Conservation (phyloP, 2,888 invertebrate genomes). For the Homarus gammarus region DNA sequence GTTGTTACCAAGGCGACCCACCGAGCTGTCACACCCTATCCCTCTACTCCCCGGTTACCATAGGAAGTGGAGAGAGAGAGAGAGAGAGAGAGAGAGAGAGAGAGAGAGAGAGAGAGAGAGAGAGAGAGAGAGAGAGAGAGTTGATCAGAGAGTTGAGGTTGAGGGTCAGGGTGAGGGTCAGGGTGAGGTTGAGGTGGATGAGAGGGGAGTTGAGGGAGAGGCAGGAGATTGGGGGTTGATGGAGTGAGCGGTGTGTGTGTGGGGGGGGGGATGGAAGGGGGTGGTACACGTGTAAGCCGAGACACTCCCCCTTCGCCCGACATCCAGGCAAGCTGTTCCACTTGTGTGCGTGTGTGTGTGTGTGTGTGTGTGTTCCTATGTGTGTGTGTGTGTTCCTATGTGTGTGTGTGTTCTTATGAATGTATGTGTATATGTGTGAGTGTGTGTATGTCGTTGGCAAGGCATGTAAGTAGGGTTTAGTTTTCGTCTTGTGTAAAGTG, state of each 20-base stretch:
- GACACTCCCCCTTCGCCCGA: background rate
- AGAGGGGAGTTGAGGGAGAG: background rate
- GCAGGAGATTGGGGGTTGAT: too few relatives aligned
- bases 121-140: background rate
- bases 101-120: conserved; percentile 26
- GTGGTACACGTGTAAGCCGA: background rate
- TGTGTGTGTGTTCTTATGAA: too few relatives aligned
- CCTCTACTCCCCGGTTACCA: background rate
- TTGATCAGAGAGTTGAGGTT: background rate
- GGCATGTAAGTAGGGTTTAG: background rate
- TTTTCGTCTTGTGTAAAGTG: too few relatives aligned
- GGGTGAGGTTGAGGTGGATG: too few relatives aligned
- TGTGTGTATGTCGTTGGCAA: background rate
- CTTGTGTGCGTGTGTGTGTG: too few relatives aligned
- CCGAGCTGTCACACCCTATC: too few relatives aligned
- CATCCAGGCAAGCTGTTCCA: background rate
- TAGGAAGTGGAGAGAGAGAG: background rate
- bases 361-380: too few relatives aligned
- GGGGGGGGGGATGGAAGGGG: background rate
- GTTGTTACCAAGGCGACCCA: too few relatives aligned
- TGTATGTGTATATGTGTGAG: too few relatives aligned
- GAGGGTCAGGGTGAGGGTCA: background rate
- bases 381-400: too few relatives aligned
- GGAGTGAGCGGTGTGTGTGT: background rate
- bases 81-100: background rate